A percentile compares a stretch with the other conserved stretches of the same genome.
Conservation (phyloP, 2,888 invertebrate species). For the Eristalinus aeneus region DNA sequence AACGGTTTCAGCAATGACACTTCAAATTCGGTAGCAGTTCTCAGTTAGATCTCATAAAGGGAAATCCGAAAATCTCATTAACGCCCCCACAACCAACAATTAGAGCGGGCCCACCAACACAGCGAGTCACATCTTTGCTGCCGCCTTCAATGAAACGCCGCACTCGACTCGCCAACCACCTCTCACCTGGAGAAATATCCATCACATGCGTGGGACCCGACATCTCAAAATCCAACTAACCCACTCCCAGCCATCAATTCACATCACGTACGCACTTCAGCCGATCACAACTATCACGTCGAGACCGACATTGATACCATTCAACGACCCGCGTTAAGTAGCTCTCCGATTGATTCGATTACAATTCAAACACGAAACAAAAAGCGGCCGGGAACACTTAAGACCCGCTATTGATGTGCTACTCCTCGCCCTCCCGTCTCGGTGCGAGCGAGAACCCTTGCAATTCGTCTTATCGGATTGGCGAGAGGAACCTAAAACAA, state of each 20-base stretch:
- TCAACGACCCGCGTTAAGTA: constrained; percentile 45
- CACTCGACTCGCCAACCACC: constrained; percentile 25
- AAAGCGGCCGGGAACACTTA: neutral
- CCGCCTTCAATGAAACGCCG: constrained; percentile 12
- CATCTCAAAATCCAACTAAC: constrained; percentile 23
- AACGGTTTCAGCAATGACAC: neutral
- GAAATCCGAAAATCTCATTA: constrained; percentile 47
- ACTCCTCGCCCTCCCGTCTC: constrained; percentile 33
- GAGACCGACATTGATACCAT: constrained; percentile 54
- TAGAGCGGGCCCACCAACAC: constrained; percentile 45
- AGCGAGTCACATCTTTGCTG: neutral
- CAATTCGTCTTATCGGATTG: constrained; percentile 38
- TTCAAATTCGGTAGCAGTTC: constrained; percentile 51
- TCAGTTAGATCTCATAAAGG: constrained; percentile 45
- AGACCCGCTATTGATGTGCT: constrained; percentile 29
- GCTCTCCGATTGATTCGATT: constrained; percentile 35
- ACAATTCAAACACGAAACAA: constrained; percentile 28
- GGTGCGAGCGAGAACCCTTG: neutral
- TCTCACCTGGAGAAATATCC: constrained; percentile 36
- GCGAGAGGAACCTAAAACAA: constrained; percentile 43
- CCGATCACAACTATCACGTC: constrained; percentile 47
- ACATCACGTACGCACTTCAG: constrained; percentile 37
- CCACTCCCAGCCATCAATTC: neutral
- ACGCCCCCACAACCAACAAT: constrained; percentile 36
- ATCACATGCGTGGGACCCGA: constrained; percentile 49